phyloP scores from a whole-genome alignment of 2,113 vertebrate genomes.

The Hepsetus odoe region DNA sequence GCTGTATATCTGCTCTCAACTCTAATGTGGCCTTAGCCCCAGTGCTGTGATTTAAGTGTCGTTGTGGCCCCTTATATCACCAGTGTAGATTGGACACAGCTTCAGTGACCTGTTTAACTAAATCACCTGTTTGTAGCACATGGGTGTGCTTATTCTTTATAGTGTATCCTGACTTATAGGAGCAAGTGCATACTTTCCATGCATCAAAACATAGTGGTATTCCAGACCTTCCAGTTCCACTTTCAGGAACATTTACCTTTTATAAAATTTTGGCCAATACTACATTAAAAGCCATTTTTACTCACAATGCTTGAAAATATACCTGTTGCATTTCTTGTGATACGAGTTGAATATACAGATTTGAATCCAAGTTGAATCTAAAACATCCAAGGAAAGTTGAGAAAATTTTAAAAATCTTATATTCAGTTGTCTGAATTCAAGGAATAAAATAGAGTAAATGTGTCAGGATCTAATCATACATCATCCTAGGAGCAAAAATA shows the following conservation, averaged over 20 bases:
- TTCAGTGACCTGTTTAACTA: background rate
- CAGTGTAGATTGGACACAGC: background rate
- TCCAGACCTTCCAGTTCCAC: background rate
- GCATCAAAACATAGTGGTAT: background rate
- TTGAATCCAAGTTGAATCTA: background rate
- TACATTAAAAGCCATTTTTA: too few species aligned
- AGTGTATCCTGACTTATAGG: background rate
- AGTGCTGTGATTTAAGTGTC: constrained; percentile 1
- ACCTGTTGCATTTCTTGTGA: too few species aligned
- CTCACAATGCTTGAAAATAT: too few species aligned
- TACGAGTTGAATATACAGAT: background rate
- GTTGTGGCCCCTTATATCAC: constrained; percentile 18
- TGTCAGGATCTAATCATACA: background rate
- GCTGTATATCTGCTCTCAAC: background rate
- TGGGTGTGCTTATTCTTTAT: too few species aligned
- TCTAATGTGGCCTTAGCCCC: background rate
- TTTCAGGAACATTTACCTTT: background rate
- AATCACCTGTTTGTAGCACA: constrained; percentile 21
- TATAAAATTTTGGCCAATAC: too few species aligned
- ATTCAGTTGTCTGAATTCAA: too few species aligned
- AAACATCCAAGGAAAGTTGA: background rate
- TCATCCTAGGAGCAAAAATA: background rate
- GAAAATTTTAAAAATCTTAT: background rate
- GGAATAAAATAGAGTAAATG: background rate
- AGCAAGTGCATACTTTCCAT: background rate